Base-by-base conservation (phyloP, 2,797 vertebrate species). In the Natrix natrix region DNA sequence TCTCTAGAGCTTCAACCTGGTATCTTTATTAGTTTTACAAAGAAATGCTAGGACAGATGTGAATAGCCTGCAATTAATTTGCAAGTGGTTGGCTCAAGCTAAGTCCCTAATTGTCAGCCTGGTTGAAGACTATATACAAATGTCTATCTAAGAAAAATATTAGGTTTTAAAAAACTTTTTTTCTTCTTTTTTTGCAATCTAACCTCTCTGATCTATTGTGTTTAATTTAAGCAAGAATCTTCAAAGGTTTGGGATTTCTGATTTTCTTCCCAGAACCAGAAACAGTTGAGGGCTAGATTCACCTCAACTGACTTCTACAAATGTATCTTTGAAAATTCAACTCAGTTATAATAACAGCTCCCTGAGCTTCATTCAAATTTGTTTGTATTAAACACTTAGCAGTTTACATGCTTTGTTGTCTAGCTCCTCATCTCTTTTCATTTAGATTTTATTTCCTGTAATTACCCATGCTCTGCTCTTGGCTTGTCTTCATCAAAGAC, bases 381-480 rank as follows among this genome's bases (percentile, higher is more conserved):
- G 57, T 92, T 96, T 95, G 89, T 52, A 93, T 95, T 95, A 88
- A 90, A 5, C 0, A 83, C 55, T 94, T 94, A 89, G 86, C 89
- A 94, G 89, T 95, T 95, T 95, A 92, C 91, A 90, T 95, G 54
- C 14, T 93, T 78, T 93, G 1, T 92, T 95, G 95, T 86, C 48
- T 89, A 91, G 63, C 93, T 90, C 94, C 22, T 24, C 69, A 91
- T 93, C 55, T 20, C 0, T 0, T 96, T 96, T 93, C 0, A 90
- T 93, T 95, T 94, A 92, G 48, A 74, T 95, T 94, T 93, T 59
- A 94, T 93, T 96, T 95, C 83, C 87, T 94, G 78, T 86, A 95
- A 96, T 95, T 94, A 95, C 3, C 28, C 86, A 22, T 88, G 22
- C 43, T 93, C 87, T 93, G 22, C 32, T 96, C 94, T 88, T 90